Conservation (phyloP, 2,797 vertebrate genomes). For the Alcedo atthis region DNA sequence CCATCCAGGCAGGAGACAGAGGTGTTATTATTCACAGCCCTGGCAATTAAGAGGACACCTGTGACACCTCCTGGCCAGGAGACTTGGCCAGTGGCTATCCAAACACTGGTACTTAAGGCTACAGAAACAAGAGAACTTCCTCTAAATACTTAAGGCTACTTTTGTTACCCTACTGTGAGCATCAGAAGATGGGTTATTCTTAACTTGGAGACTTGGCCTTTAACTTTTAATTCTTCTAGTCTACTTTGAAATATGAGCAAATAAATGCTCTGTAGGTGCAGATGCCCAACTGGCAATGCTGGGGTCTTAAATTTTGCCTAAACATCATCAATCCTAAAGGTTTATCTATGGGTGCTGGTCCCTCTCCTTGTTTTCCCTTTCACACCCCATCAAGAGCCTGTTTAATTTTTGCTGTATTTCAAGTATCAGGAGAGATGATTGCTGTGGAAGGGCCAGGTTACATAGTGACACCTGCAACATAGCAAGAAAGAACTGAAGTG, state of each 20-base stretch:
- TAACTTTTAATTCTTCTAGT: background rate
- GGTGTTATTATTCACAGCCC: background rate
- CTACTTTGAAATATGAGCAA: background rate
- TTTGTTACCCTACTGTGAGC: background rate
- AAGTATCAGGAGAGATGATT: background rate
- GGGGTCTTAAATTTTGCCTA: background rate
- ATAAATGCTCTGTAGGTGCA: background rate
- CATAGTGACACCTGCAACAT: background rate
- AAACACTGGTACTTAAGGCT: background rate
- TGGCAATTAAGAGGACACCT: background rate
- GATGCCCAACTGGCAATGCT: background rate
- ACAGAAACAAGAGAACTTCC: background rate
- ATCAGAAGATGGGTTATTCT: background rate
- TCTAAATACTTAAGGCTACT: background rate
- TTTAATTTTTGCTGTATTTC: background rate
- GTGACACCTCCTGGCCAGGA: background rate
- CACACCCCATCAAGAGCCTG: background rate
- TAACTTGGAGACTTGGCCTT: background rate
- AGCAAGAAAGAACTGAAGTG: background rate
- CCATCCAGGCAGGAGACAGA: accelerated
- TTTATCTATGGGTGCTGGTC: background rate
- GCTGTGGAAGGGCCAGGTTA: background rate
- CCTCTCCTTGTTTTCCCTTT: background rate
- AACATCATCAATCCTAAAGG: background rate
- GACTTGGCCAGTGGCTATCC: background rate